Evolutionary conservation across 2,888 invertebrate species (phyloP).

Genomic region (Lydus trimaculatus): DNA sequence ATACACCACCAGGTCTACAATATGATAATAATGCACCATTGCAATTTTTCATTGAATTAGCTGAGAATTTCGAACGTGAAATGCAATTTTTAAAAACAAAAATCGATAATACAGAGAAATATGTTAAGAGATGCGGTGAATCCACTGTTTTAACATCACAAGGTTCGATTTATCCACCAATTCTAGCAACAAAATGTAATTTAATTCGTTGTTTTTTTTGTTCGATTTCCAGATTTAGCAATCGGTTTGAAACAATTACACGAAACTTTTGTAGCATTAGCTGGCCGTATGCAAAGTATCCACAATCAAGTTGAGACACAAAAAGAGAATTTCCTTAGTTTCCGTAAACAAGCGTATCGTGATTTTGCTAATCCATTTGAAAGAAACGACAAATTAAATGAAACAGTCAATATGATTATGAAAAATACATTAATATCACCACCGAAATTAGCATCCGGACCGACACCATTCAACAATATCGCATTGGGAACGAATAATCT

Average conservation of each 20-base stretch:
- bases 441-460: constrained; percentile 66
- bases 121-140: constrained; percentile 71
- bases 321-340: constrained; percentile 84
- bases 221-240: constrained; percentile 73
- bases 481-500: constrained; percentile 43
- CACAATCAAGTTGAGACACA: constrained; percentile 81
- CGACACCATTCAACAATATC: constrained; percentile 67
- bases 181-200: too few species aligned
- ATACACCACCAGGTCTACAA: constrained; percentile 77
- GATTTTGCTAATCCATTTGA: constrained; percentile 83
- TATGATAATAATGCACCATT: constrained; percentile 78
- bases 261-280: constrained; percentile 85
- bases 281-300: constrained; percentile 84
- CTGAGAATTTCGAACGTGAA: constrained; percentile 74
- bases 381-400: constrained; percentile 42
- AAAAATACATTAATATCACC: constrained; percentile 52
- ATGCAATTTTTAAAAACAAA: constrained; percentile 73
- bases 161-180: constrained; percentile 43
- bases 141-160: constrained; percentile 72
- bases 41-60: constrained; percentile 73
- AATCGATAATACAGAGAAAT: constrained; percentile 76
- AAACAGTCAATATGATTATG: constrained; percentile 36
- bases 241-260: constrained; percentile 82
- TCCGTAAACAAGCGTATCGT: constrained; percentile 78
- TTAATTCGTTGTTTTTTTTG: too few species aligned